Conservation (phyloP, 1,140 invertebrate species). For the Nasonia giraulti region DNA sequence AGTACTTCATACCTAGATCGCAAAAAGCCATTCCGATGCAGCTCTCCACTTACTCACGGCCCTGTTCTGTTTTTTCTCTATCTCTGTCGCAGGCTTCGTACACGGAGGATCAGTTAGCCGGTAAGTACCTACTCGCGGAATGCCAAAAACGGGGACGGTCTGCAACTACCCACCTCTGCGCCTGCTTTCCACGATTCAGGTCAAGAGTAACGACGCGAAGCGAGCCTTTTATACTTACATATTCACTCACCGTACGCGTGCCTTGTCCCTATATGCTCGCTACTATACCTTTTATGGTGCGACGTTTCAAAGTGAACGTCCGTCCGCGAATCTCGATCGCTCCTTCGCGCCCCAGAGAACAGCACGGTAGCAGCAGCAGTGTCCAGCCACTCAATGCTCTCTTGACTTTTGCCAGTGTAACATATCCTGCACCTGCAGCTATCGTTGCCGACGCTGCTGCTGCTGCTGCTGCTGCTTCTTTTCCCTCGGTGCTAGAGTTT, state of each 20-base stretch:
- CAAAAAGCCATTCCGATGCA: neutral
- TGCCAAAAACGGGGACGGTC: constrained; percentile 32
- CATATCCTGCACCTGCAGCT: too few species aligned
- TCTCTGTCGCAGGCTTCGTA: constrained; percentile 85
- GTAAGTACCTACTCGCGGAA: constrained; percentile 76
- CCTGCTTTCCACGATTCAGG: constrained; percentile 66
- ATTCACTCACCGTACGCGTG: neutral
- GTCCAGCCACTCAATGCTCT: neutral
- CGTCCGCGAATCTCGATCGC: constrained; percentile 50
- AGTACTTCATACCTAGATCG: neutral
- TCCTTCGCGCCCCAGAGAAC: constrained; percentile 39
- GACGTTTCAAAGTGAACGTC: constrained; percentile 65
- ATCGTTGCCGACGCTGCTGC: neutral
- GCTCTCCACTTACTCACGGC: neutral
- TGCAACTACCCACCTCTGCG: constrained; percentile 62
- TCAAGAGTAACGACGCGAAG: constrained; percentile 70
- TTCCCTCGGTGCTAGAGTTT: neutral
- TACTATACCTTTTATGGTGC: constrained; percentile 70
- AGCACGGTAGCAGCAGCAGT: neutral
- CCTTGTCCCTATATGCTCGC: constrained; percentile 60
- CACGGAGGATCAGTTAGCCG: constrained; percentile 91
- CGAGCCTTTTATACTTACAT: neutral
- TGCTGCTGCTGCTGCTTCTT: neutral
- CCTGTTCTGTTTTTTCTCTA: neutral
- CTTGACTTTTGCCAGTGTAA: neutral